Conservation (phyloP, 1,140 invertebrate genomes). For the Bombus pascuorum region DNA sequence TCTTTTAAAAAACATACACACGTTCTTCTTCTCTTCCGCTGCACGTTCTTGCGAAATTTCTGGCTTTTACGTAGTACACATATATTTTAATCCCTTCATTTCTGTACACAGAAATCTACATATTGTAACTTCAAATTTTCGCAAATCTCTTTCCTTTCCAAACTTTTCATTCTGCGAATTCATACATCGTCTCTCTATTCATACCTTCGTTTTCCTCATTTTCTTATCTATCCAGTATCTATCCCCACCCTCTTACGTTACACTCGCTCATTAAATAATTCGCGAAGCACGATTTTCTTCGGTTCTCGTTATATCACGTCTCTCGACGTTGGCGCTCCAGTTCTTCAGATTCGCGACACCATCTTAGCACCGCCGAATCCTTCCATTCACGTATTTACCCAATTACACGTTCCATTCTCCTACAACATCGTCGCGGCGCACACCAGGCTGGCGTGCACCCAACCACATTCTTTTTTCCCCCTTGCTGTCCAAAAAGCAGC, state of each 20-base stretch:
- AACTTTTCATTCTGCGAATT: background rate
- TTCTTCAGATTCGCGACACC: background rate
- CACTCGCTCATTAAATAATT: background rate
- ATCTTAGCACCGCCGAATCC: background rate
- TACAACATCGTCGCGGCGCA: background rate
- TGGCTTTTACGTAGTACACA: too few species aligned
- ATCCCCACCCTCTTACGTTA: background rate
- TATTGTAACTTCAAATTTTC: too few species aligned
- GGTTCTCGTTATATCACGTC: background rate
- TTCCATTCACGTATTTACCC: conserved; percentile 9
- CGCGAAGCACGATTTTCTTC: background rate
- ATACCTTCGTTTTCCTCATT: background rate
- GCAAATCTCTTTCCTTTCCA: background rate
- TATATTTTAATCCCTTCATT: background rate
- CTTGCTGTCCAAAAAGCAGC: conserved; percentile 5
- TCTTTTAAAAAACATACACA: background rate
- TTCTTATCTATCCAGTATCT: background rate
- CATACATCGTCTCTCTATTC: background rate
- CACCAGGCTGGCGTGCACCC: background rate
- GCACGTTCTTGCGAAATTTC: background rate
- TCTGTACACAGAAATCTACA: background rate
- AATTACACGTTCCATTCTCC: conserved; percentile 19
- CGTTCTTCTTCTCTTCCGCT: too few species aligned
- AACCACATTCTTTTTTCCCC: conserved; percentile 19
- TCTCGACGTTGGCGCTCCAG: background rate